Conservation (phyloP, 2,888 invertebrate genomes). For the Rhynchonema sp. region DNA sequence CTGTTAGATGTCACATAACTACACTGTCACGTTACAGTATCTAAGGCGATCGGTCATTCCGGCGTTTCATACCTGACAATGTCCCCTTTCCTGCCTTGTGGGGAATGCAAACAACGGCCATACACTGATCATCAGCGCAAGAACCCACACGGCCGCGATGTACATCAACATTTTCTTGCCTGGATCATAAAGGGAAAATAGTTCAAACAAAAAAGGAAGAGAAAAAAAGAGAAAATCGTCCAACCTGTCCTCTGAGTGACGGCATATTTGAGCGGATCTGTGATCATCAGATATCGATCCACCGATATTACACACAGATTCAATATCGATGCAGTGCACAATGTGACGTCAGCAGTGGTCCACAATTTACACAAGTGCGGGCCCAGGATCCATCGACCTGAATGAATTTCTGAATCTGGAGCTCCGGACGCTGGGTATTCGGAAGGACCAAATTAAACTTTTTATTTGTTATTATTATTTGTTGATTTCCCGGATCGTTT, state of each 20-base stretch:
- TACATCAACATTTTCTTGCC: background rate
- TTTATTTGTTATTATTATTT: too few relatives aligned
- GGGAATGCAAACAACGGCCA: background rate
- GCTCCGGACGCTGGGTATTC: too few relatives aligned
- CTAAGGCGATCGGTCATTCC: too few relatives aligned
- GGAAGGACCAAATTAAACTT: too few relatives aligned
- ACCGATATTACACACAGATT: conserved; percentile 1
- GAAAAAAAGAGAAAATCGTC: background rate
- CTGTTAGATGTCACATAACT: too few relatives aligned
- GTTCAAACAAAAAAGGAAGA: too few relatives aligned
- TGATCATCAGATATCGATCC: background rate
- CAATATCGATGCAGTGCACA: conserved; percentile 1
- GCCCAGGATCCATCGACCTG: background rate
- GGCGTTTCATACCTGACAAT: background rate
- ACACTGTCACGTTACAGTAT: too few relatives aligned
- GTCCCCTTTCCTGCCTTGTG: background rate
- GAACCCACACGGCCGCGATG: background rate
- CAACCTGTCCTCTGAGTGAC: background rate
- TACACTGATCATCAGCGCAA: background rate
- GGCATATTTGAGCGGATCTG: background rate
- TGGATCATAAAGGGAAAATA: too few relatives aligned
- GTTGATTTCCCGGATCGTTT: too few relatives aligned
- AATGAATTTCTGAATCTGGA: too few relatives aligned
- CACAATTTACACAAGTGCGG: background rate
- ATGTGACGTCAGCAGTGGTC: background rate